phyloP scores from a whole-genome alignment of 2,797 vertebrate species.

The Enteromius thamalakanensis region DNA sequence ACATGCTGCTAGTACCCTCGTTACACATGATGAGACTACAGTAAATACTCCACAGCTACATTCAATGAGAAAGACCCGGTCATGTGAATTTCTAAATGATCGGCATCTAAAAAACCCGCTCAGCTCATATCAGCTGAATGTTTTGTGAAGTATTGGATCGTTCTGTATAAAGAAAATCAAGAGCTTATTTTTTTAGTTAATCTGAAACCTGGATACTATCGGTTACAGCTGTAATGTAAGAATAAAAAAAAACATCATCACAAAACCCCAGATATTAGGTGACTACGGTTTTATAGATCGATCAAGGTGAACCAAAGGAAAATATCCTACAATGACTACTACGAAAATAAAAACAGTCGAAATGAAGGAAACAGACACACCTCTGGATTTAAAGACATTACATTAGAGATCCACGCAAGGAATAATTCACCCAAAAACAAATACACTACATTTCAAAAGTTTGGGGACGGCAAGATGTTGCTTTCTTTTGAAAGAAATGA shows the following conservation, averaged over 20 bases:
- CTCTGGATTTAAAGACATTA: neutral
- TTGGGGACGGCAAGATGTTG: neutral
- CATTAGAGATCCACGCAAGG: neutral
- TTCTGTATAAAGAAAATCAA: neutral
- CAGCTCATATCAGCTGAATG: neutral
- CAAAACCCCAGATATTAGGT: neutral
- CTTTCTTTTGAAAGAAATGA: neutral
- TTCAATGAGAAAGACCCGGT: conserved; percentile 22
- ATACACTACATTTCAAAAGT: neutral
- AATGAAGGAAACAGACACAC: neutral
- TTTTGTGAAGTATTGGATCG: neutral
- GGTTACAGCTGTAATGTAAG: neutral
- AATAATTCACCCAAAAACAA: neutral
- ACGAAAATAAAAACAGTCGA: neutral
- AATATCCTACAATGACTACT: neutral
- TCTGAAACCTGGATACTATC: neutral
- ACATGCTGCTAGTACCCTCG: conserved; percentile 18
- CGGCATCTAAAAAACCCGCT: neutral
- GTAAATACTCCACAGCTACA: conserved; percentile 21
- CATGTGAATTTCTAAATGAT: neutral
- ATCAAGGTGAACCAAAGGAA: neutral
- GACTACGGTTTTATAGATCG: neutral
- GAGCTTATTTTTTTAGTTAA: neutral
- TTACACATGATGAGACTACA: conserved; percentile 10
- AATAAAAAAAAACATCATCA: neutral